These are phyloP conservation scores for Tylochromis polylepis DNA, from an alignment of 2,113 vertebrate genomes.

Conservation along the genomic window DNA sequence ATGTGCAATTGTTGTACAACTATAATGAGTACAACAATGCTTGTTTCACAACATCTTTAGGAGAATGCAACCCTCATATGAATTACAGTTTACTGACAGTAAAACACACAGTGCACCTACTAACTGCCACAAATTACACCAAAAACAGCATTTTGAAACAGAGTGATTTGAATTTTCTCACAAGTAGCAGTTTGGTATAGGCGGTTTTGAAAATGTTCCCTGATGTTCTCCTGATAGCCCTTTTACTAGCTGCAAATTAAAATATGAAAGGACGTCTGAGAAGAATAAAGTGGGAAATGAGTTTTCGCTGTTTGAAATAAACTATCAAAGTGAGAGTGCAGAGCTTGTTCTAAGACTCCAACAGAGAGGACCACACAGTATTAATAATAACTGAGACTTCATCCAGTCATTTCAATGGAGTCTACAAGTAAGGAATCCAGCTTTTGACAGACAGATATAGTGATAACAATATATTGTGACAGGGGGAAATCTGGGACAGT, in stretches of 20 bases:
- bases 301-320: not conserved
- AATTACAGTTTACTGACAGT: not conserved
- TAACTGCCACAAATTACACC: not conserved
- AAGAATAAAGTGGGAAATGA: not conserved
- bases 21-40: not conserved
- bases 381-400: conserved; percentile 16
- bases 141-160: not conserved
- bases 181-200: not conserved
- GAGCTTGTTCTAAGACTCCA: not conserved
- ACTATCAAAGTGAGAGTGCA: not conserved
- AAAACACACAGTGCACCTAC: not conserved
- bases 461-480: conserved; percentile 57
- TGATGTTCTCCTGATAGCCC: not conserved
- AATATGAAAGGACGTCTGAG: not conserved
- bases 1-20: not conserved
- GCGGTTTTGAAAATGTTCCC: not conserved
- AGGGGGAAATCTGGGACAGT: conserved; percentile 46
- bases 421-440: conserved; percentile 11
- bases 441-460: conserved; percentile 24
- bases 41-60: not conserved
- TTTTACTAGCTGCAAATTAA: conserved; percentile 1
- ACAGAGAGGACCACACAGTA: not conserved
- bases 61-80: not conserved
- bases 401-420: not conserved
- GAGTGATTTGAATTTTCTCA: not conserved